Base-by-base conservation (phyloP, 2,113 vertebrate genomes). In the Suricata suricatta region DNA sequence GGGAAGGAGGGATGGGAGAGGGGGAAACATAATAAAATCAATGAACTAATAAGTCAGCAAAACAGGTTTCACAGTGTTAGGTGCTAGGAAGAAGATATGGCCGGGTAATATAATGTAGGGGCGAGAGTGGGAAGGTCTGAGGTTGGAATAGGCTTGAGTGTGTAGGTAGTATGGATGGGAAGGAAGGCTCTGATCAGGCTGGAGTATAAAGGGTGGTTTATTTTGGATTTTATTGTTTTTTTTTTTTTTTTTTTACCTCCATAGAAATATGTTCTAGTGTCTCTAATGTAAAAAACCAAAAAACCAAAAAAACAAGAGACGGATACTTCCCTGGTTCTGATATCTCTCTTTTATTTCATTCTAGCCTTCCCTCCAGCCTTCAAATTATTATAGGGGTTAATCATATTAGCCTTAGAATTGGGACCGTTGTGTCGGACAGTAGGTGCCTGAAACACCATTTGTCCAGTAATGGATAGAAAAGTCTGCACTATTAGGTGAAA, bases 301-400 rank as follows among this genome's bases (percentile, higher is more conserved):
- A 44, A 27, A 33, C 16, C 27, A 35, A 15, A 33, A 9, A 41
- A 5, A 47, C 0, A 29, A 79, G 6, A 63, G 7, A 47, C 9
- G 8, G 15, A 17, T 11, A 71, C 5, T 10, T 57, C 4, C 17
- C 31, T 38, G 31, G 21, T 41, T 3, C 35, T 83, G 21, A 35
- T 7, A 29, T 41, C 68, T 11, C 68, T 11, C n/a, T 96, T 71
- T 16, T 23, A 44, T 85, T 50, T 89, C 35, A 77, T 38, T 33
- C 3, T 15, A 3, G 57, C 0, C n/a, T 21, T 12, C 21, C 8
- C 68, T 6, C 15, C 3, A 1, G 14, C 25, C 13, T 66, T 10
- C 23, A 80, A 8, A 54, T 80, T 79, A 77, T 44, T 47, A 27
- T 8, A 57, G 38, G 13, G 38, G 13, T 90, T 41, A 41, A 71